Percentiles rank a stretch among this genome's conserved stretches.
Conservation (phyloP, 1,140 invertebrate species). For the Lasaia peninsularis region DNA sequence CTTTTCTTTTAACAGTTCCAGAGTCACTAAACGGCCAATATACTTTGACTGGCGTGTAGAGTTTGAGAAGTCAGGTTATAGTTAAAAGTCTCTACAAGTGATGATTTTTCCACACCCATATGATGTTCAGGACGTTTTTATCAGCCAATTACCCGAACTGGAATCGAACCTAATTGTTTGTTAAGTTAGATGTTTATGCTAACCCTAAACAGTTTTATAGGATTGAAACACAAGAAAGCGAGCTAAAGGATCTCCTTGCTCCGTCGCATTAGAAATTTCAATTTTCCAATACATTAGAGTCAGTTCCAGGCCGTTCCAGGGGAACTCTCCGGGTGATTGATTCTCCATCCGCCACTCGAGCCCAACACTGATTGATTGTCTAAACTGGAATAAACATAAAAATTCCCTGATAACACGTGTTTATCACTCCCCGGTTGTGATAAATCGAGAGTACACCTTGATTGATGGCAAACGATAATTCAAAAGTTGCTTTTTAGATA, state of each 20-base stretch:
- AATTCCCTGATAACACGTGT: slow-evolving; percentile 9
- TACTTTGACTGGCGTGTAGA: too few relatives aligned
- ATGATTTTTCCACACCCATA: too few relatives aligned
- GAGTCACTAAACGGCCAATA: too few relatives aligned
- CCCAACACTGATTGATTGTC: slow-evolving; percentile 8
- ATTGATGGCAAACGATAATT: slow-evolving; percentile 6
- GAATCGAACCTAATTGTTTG: too few relatives aligned
- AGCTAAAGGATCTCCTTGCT: not conserved
- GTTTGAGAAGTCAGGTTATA: too few relatives aligned
- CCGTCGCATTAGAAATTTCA: slow-evolving; percentile 2
- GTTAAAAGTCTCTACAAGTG: too few relatives aligned
- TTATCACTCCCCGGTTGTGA: slow-evolving; percentile 4
- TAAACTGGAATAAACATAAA: slow-evolving; percentile 9
- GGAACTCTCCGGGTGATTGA: slow-evolving; percentile 4
- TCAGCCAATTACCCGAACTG: too few relatives aligned
- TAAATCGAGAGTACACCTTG: slow-evolving; percentile 3
- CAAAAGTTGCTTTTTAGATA: slow-evolving; percentile 1
- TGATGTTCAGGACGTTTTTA: too few relatives aligned
- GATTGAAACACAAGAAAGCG: not conserved
- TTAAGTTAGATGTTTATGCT: too few relatives aligned
- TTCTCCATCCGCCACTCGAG: not conserved
- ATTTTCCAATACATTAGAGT: slow-evolving; percentile 7
- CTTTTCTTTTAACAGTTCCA: too few relatives aligned
- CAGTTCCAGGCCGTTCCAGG: slow-evolving; percentile 1
- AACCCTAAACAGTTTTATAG: too few relatives aligned